Evolutionary conservation across 1,140 invertebrate genomes (phyloP).

Genomic region (Drosophila obscura): DNA sequence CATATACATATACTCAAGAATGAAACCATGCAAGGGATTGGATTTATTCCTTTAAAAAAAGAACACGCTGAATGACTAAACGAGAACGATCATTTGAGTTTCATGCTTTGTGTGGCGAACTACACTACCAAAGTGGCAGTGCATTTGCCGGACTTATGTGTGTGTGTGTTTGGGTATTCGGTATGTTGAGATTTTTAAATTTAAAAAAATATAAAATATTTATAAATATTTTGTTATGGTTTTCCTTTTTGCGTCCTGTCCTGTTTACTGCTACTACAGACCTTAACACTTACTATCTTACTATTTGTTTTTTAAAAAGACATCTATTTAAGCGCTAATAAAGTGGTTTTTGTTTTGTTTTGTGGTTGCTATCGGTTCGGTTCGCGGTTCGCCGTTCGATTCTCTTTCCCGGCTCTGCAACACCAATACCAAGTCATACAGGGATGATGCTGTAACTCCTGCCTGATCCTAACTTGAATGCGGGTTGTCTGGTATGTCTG

Average conservation of each 20-base stretch:
- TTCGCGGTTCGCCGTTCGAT: constrained; percentile 28
- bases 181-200: constrained; percentile 65
- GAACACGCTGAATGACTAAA: constrained; percentile 7
- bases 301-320: constrained; percentile 71
- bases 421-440: constrained; percentile 56
- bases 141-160: constrained; percentile 8
- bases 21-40: constrained; percentile 21
- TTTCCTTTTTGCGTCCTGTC: constrained; percentile 34
- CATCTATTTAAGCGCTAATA: constrained; percentile 79
- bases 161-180: constrained; percentile 17
- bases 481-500: constrained; percentile 20
- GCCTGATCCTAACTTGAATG: constrained; percentile 65
- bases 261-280: constrained; percentile 58
- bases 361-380: constrained; percentile 59
- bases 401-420: constrained; percentile 11
- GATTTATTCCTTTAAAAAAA: constrained; percentile 7
- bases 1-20: constrained; percentile 45
- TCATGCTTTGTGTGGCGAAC: constrained; percentile 21
- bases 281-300: constrained; percentile 79
- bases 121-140: constrained; percentile 27
- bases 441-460: constrained; percentile 63
- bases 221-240: constrained; percentile 73
- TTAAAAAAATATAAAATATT: constrained; percentile 72
- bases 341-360: constrained; percentile 62
- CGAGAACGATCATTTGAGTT: constrained; percentile 41